Evolutionary conservation across 1,140 invertebrate species (phyloP).

Genomic region (Formica exsecta): DNA sequence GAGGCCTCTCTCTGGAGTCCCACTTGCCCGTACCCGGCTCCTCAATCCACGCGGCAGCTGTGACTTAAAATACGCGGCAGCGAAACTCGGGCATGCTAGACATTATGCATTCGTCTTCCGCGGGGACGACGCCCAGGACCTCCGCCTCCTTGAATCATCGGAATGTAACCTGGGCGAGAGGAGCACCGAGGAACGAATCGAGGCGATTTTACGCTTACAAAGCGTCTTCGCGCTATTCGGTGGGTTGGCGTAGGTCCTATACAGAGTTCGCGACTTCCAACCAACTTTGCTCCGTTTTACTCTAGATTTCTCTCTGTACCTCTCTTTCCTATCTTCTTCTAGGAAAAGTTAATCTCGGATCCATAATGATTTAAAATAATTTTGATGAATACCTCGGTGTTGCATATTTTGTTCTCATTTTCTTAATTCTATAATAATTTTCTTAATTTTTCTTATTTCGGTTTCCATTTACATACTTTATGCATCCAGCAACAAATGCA

Average conservation of each 20-base stretch:
- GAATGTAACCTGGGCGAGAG: conserved; percentile 18
- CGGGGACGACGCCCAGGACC: neutral
- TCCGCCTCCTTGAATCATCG: neutral
- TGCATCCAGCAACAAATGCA: neutral
- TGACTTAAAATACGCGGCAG: conserved; percentile 47
- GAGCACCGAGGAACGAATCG: neutral
- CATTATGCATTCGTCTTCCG: conserved; percentile 60
- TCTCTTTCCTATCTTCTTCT: neutral
- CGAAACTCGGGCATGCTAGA: conserved; percentile 38
- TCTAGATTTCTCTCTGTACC: neutral
- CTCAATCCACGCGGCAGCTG: conserved; percentile 50
- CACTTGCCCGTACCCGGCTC: neutral
- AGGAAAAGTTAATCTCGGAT: neutral
- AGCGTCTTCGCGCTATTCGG: conserved; percentile 14
- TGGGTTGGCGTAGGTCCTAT: conserved; percentile 35
- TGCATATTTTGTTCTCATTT: neutral
- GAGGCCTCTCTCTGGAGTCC: neutral
- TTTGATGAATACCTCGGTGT: neutral
- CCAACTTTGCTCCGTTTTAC: conserved; percentile 24
- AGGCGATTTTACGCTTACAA: conserved; percentile 52
- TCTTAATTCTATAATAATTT: neutral
- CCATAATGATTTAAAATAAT: neutral
- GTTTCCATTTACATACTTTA: neutral
- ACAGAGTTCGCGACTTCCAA: neutral
- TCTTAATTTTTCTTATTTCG: neutral